phyloP scores from a whole-genome alignment of 2,888 invertebrate genomes.

The Drosophila mettleri region DNA sequence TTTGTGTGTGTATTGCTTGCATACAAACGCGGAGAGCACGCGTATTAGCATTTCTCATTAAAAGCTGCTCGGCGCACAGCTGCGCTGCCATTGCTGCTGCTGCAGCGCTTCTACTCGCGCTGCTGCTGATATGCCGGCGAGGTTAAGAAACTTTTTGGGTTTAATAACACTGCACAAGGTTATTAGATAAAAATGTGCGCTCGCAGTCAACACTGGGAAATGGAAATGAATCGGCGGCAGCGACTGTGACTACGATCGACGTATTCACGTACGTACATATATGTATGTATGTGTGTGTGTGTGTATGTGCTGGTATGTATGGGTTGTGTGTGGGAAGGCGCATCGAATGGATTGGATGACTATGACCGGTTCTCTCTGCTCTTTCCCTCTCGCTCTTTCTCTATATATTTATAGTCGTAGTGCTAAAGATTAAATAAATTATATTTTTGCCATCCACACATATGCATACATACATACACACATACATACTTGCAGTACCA shows the following conservation, averaged over 20 bases:
- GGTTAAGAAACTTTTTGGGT: conserved; percentile 85
- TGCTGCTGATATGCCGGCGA: conserved; percentile 55
- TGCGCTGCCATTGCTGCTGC: conserved; percentile 44
- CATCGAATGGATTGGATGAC: conserved; percentile 28
- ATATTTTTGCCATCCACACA: neutral
- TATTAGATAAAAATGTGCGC: conserved; percentile 83
- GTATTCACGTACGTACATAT: neutral
- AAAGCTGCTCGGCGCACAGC: conserved; percentile 40
- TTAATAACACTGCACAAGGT: conserved; percentile 85
- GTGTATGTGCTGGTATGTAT: conserved; percentile 4
- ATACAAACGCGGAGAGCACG: conserved; percentile 30
- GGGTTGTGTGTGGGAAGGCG: conserved; percentile 9
- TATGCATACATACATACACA: neutral
- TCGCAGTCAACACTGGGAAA: conserved; percentile 42
- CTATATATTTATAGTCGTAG: conserved; percentile 18
- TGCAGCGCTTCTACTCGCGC: conserved; percentile 31
- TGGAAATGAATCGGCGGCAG: conserved; percentile 47
- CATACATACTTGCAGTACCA: conserved; percentile 17
- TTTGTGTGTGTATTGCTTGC: conserved; percentile 14
- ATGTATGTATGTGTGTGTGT: neutral
- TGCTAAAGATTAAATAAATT: conserved; percentile 18
- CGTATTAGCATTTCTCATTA: conserved; percentile 78
- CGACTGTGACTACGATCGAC: conserved; percentile 35
- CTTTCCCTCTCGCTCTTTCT: neutral
- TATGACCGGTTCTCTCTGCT: conserved; percentile 50